Base-by-base conservation (phyloP, 1,140 invertebrate genomes). In the Proctacanthus coquilletti region DNA sequence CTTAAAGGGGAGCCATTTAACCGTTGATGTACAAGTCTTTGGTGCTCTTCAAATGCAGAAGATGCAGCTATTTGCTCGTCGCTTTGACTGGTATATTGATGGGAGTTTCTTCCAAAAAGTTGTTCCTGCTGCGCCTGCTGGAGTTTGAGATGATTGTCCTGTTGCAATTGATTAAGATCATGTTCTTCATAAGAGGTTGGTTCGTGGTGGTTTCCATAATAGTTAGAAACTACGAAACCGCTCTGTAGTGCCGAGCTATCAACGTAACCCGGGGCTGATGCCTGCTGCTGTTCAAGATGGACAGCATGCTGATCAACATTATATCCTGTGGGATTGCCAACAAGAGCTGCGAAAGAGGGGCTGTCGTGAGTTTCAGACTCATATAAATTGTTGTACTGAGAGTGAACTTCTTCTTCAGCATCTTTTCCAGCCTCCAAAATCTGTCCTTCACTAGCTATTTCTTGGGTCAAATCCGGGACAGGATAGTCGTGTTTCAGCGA, bases 381-480 rank as follows among this genome's bases (percentile, higher is more conserved):
- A 13, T 4, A 10, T 30, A 15, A n/a, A 13, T 25, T n/a, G n/a
- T n/a, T n/a, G n/a, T n/a, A n/a, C n/a, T 53, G 47, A 0, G 55
- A 51, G 30, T 57, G 54, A 17, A 55, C 55, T 21, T 53, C 52
- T 23, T 55, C 47, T 27, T 53, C 49, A 2, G 50, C 49, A 46
- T 58, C 53, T 41, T 59, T 55, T 33, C 53, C 56, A 3, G 56
- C 53, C 35, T 60, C 50, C 17, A 59, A 36, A 13, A 60, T 57
- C 38, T 60, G 56, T 0, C 56, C 56, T 17, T 57, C 52, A 42
- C 56, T 60, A 18, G 56, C 56, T 13, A 60, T 54, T 34, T 55
- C 50, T 35, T 58, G 55, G 5, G 55, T 58, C 10, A 58, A 43
- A 30, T 58, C 56, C 2, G 49, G 49, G 17, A 53, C 53, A 3